Percentiles rank a stretch among this genome's conserved stretches.
Evolutionary conservation across 1,140 invertebrate species (phyloP).

Genomic region (Diachasma alloeum): DNA sequence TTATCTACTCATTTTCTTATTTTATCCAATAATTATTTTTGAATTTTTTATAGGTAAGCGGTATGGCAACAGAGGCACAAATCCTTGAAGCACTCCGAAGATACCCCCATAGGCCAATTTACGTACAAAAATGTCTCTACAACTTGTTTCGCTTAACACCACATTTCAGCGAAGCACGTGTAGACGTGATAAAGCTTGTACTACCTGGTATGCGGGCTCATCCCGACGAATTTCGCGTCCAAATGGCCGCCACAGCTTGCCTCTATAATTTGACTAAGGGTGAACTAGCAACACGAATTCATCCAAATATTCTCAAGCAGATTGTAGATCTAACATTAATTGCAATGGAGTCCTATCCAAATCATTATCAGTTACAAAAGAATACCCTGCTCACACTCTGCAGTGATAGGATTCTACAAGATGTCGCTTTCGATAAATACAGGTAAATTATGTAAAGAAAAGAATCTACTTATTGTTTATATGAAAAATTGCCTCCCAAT

Average conservation of each 20-base stretch:
- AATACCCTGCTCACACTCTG: slow-evolving; percentile 81
- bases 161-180: slow-evolving; percentile 68
- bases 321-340: slow-evolving; percentile 75
- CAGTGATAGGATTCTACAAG: slow-evolving; percentile 81
- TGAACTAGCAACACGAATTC: slow-evolving; percentile 73
- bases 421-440: slow-evolving; percentile 79
- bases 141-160: slow-evolving; percentile 76
- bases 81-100: slow-evolving; percentile 72
- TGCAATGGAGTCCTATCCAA: slow-evolving; percentile 79
- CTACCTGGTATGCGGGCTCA: slow-evolving; percentile 76
- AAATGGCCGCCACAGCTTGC: slow-evolving; percentile 84
- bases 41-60: slow-evolving; percentile 68
- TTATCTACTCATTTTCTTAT: too few relatives aligned
- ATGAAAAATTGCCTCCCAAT: too few relatives aligned
- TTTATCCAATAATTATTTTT: slow-evolving; percentile 33
- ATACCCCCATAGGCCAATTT: slow-evolving; percentile 70
- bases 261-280: slow-evolving; percentile 82
- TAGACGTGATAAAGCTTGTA: slow-evolving; percentile 78
- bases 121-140: slow-evolving; percentile 78
- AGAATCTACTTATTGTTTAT: too few relatives aligned
- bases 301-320: slow-evolving; percentile 72
- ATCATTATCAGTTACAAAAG: slow-evolving; percentile 78
- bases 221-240: slow-evolving; percentile 73
- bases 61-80: slow-evolving; percentile 71
- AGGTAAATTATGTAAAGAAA: slow-evolving; percentile 46